Base-by-base conservation (phyloP, 2,113 vertebrate species). In the Chlorodrepanis virens region DNA sequence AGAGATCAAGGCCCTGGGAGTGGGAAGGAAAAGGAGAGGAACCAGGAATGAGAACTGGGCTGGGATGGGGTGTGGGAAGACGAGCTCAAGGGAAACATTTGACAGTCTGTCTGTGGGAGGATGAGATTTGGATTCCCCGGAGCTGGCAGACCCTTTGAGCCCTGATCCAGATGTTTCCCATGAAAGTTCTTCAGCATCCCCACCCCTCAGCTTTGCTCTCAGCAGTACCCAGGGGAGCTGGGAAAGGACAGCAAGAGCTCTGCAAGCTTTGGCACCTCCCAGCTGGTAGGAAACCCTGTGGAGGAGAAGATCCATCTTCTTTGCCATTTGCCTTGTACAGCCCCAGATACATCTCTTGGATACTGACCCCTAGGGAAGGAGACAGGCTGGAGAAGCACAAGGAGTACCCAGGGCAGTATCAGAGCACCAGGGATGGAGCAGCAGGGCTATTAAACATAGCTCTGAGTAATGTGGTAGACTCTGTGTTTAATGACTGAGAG, bases 1-100 rank as follows among this genome's bases (percentile, higher is more conserved):
- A 29, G 77, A 95, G 87, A 96, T 94, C 83, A 93, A 95, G 91
- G 91, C 7, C 49, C 57, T 71, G 61, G 64, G 69, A 95, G 84
- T 70, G 74, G 74, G 63, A 52, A 94, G 57, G 57, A 77, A 85
- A 72, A 85, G 28, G 65, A 94, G 65, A 86, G 57, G 56, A 93
- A 91, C 44, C 20, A 78, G 69, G 89, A 87, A 81, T 64, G 63
- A 93, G 76, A 87, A 82, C 3, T 69, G 75, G 42, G 68, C 24
- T 87, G 79, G 86, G 76, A 69, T 90, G 40, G 68, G 31, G 87
- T 96, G 71, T 92, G 90, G 76, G 71, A 92, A 95, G 85, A 1
- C 0, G 8, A 57, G 76, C 63, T 68, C 52, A 83, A 75, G 83
- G 67, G 37, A 79, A 87, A 80, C 27, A 6, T 87, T 63, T 85